Evolutionary conservation across 2,797 vertebrate genomes (phyloP).

Genomic region (Siniperca scherzeri): DNA sequence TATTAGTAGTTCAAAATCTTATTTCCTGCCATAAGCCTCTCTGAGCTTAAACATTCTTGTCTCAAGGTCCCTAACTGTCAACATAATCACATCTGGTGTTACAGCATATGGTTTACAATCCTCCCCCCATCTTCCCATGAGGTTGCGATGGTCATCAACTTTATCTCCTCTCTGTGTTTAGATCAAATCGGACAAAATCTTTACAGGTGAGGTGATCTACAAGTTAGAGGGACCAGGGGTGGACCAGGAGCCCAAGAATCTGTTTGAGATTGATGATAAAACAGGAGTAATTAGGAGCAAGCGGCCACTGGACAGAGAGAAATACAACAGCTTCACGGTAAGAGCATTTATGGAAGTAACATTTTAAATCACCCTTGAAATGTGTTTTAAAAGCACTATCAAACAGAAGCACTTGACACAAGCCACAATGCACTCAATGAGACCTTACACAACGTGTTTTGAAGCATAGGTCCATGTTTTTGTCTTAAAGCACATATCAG

Average conservation of each 20-base stretch:
- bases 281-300: conserved; percentile 93
- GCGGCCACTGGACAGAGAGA: conserved; percentile 92
- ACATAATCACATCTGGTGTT: conserved; percentile 70
- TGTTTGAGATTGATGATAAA: conserved; percentile 96
- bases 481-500: conserved; percentile 62
- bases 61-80: conserved; percentile 54
- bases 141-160: conserved; percentile 39
- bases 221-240: conserved; percentile 96
- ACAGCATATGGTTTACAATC: conserved; percentile 43
- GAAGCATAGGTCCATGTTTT: conserved; percentile 48
- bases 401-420: conserved; percentile 24
- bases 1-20: conserved; percentile 51
- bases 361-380: conserved; percentile 30
- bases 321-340: conserved; percentile 92
- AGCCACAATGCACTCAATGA: conserved; percentile 7
- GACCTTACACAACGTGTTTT: conserved; percentile 28
- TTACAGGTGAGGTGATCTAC: conserved; percentile 93
- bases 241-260: conserved; percentile 92
- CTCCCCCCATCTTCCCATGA: conserved; percentile 19
- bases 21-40: conserved; percentile 56
- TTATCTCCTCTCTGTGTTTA: conserved; percentile 68
- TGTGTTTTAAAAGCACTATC: conserved; percentile 33
- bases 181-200: conserved; percentile 98
- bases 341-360: conserved; percentile 40
- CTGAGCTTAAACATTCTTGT: conserved; percentile 47